phyloP scores from a whole-genome alignment of 2,113 vertebrate species.

The Paradoxurus hermaphroditus region DNA sequence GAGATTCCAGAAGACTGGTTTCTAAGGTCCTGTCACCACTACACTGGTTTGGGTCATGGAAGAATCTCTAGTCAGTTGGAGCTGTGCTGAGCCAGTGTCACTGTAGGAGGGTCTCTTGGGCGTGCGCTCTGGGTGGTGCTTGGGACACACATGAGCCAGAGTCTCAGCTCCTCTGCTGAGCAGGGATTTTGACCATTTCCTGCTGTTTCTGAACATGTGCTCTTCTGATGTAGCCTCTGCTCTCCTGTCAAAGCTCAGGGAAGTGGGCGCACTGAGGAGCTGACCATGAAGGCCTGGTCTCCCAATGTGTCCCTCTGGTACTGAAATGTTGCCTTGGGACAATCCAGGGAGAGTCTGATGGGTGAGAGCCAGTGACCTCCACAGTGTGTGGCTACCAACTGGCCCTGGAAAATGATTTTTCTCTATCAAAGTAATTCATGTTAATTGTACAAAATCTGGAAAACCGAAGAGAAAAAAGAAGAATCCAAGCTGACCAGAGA shows the following conservation, averaged over 20 bases:
- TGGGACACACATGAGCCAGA: neutral
- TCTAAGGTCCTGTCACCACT: neutral
- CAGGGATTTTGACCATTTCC: neutral
- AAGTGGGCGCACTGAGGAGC: neutral
- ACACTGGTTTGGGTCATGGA: neutral
- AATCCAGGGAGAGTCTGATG: neutral
- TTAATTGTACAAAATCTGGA: constrained; percentile 29
- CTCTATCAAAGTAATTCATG: neutral
- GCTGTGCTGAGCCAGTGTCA: neutral
- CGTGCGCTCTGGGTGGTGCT: neutral
- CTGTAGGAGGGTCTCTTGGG: neutral
- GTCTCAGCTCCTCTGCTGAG: neutral
- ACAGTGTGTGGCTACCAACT: neutral
- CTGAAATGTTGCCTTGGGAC: neutral
- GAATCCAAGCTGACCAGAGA: neutral
- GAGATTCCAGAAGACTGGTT: neutral
- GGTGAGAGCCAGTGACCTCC: neutral
- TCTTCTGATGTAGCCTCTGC: neutral
- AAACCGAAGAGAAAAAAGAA: neutral
- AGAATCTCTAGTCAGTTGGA: neutral
- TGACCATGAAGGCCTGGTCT: neutral
- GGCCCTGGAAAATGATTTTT: constrained; percentile 34
- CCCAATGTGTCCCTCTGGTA: neutral
- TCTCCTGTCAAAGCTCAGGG: neutral
- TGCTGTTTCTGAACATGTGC: neutral